A percentile compares a stretch with the other conserved stretches of the same genome.
Conservation (phyloP, 1,140 invertebrate species). For the Drosophila ogumai region DNA sequence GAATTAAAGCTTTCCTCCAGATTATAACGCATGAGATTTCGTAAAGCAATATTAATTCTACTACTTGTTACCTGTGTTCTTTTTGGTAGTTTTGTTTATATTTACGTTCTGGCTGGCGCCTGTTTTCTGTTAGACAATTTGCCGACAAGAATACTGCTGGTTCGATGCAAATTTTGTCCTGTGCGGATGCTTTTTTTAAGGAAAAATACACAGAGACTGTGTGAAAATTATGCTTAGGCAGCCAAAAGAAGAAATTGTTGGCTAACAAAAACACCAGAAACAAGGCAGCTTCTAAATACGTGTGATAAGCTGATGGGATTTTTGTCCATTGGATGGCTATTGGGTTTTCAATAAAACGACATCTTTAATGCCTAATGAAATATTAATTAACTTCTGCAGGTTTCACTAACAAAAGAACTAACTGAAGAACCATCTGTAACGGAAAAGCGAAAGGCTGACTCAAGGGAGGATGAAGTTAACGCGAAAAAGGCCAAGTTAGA, state of each 20-base stretch:
- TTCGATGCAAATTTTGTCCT: slow-evolving; percentile 25
- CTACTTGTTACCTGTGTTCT: slow-evolving; percentile 4
- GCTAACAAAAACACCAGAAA: slow-evolving; percentile 16
- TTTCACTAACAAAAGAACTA: background rate
- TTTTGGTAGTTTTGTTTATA: slow-evolving; percentile 6
- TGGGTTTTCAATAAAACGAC: background rate
- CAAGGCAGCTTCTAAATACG: slow-evolving; percentile 4
- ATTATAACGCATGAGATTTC: too few species aligned
- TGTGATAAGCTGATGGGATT: slow-evolving; percentile 27
- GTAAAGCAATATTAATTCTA: background rate
- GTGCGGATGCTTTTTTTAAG: slow-evolving; percentile 21
- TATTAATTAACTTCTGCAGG: slow-evolving; percentile 1
- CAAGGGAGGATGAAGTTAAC: background rate
- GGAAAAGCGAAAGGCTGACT: slow-evolving; percentile 54
- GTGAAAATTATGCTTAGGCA: slow-evolving; percentile 42
- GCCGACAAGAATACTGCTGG: slow-evolving; percentile 18
- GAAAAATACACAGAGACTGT: slow-evolving; percentile 40
- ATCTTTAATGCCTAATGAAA: background rate
- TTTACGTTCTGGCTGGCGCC: slow-evolving; percentile 9
- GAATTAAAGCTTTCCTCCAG: background rate
- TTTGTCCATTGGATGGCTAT: slow-evolving; percentile 4
- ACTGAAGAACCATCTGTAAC: slow-evolving; percentile 6
- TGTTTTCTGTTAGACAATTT: slow-evolving; percentile 14
- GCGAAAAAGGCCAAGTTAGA: slow-evolving; percentile 92
- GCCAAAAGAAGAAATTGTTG: slow-evolving; percentile 30